These are phyloP conservation scores for Lynx canadensis DNA, from an alignment of 2,113 vertebrate species.

Conservation along the genomic window DNA sequence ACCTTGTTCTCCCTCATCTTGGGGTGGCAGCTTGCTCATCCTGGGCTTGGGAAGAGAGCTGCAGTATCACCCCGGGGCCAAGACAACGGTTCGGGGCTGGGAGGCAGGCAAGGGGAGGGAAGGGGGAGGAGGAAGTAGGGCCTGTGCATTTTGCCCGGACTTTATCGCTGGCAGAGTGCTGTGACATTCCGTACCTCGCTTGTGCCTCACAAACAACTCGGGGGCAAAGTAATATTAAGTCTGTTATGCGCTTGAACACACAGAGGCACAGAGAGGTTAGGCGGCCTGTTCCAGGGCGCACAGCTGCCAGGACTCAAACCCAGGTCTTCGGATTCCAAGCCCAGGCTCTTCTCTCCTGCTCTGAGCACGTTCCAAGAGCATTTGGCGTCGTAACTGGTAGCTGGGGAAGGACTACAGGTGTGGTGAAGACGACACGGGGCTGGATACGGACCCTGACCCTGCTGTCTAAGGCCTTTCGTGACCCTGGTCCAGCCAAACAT, in stretches of 20 bases:
- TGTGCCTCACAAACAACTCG: neutral
- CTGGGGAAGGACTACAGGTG: neutral
- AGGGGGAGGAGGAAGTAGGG: neutral
- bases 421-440: accelerated
- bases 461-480: neutral
- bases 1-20: neutral
- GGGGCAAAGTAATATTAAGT: too few relatives aligned
- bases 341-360: neutral
- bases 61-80: neutral
- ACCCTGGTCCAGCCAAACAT: neutral
- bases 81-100: neutral
- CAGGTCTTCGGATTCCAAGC: neutral
- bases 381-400: neutral
- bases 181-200: accelerated
- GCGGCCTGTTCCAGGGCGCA: neutral
- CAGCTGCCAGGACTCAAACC: neutral
- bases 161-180: neutral
- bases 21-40: neutral
- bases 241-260: neutral
- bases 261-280: neutral
- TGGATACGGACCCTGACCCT: neutral
- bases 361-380: neutral
- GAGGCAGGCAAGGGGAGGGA: neutral
- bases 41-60: neutral
- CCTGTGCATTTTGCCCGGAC: neutral